Percentiles rank a stretch among this genome's conserved stretches.
Conservation (phyloP, 2,797 vertebrate species). For the Acanthis flammea region DNA sequence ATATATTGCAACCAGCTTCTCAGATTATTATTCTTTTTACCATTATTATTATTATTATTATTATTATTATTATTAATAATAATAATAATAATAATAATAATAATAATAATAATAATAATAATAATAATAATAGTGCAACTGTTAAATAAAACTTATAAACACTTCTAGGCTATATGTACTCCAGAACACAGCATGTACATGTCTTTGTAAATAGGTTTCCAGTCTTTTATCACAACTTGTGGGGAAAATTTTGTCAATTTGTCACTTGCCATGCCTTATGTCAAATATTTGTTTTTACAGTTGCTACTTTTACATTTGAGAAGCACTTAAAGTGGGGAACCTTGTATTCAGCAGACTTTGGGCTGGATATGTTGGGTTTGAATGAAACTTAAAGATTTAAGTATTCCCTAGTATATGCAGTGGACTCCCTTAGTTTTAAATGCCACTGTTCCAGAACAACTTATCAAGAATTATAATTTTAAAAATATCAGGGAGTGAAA, state of each 20-base stretch:
- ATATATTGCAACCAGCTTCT: not conserved
- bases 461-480: not conserved
- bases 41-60: too few relatives aligned
- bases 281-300: not conserved
- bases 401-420: not conserved
- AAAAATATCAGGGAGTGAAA: not conserved
- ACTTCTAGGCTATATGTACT: not conserved
- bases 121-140: not conserved
- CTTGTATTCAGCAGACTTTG: not conserved
- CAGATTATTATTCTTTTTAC: not conserved
- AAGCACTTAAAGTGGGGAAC: not conserved
- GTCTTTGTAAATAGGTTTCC: not conserved
- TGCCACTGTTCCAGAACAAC: not conserved
- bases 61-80: too few relatives aligned
- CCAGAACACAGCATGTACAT: not conserved
- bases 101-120: too few relatives aligned
- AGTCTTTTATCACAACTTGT: not conserved
- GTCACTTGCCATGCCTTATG: not conserved
- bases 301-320: not conserved
- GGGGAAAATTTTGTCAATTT: not conserved
- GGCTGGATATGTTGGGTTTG: not conserved
- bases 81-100: too few relatives aligned
- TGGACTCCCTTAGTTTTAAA: not conserved
- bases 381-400: not conserved
- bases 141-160: too few relatives aligned